A percentile compares a stretch with the other conserved stretches of the same genome.
These are phyloP conservation scores for Chlorops oryzae DNA, from an alignment of 1,140 invertebrate species.

Conservation along the genomic window DNA sequence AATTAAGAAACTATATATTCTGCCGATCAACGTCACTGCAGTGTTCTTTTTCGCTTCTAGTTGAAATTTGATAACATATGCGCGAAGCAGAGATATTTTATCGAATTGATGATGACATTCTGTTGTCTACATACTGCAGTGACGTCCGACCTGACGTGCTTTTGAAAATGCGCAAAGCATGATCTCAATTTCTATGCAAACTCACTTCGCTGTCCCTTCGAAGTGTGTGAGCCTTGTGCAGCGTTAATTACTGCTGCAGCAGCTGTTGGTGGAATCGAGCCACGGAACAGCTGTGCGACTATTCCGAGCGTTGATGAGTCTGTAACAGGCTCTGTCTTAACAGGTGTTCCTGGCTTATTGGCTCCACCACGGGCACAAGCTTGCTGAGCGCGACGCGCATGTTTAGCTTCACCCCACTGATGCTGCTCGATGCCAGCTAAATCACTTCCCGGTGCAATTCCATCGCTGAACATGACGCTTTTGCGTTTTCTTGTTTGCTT, in stretches of 20 bases:
- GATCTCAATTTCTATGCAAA: no score
- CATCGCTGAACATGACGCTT: conserved; percentile 89
- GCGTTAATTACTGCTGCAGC: conserved; percentile 33
- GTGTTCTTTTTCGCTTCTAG: conserved; percentile 32
- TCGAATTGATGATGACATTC: neutral
- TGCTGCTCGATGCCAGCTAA: conserved; percentile 60
- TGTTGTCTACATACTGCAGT: no score
- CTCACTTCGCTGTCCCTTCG: no score
- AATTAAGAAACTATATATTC: no score
- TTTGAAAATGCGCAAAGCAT: no score
- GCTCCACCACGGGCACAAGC: conserved; percentile 12
- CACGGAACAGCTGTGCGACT: conserved; percentile 38
- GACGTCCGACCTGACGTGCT: no score
- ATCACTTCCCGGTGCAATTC: conserved; percentile 84
- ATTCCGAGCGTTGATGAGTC: conserved; percentile 32
- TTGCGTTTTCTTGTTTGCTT: conserved; percentile 55
- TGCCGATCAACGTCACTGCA: no score
- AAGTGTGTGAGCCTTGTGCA: no score
- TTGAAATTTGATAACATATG: conserved; percentile 25
- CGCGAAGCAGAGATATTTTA: conserved; percentile 2
- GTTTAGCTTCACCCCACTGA: conserved; percentile 39
- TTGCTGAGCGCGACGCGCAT: conserved; percentile 30
- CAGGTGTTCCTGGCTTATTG: conserved; percentile 36
- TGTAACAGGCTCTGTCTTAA: conserved; percentile 28
- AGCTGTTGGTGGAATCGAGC: conserved; percentile 38